Evolutionary conservation across 2,888 invertebrate genomes (phyloP).

Genomic region (Phortica magna): DNA sequence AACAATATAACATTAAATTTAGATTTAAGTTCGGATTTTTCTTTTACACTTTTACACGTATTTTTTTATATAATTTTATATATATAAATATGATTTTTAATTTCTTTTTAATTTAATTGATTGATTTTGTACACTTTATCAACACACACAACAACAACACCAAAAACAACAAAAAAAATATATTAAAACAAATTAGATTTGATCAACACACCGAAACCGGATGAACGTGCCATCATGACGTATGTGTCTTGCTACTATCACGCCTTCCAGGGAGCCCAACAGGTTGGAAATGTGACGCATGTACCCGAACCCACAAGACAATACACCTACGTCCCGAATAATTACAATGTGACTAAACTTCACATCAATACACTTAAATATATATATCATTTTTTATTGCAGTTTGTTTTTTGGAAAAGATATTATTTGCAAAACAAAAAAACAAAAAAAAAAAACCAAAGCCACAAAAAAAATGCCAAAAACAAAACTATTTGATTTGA

Average conservation of each 20-base stretch:
- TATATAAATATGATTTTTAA: neutral
- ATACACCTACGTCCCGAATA: conserved; percentile 79
- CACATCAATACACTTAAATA: conserved; percentile 77
- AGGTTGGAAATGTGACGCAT: conserved; percentile 84
- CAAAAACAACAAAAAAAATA: conserved; percentile 16
- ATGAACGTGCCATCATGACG: conserved; percentile 99
- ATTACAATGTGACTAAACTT: conserved; percentile 79
- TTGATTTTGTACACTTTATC: conserved; percentile 3
- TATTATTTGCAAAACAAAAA: neutral
- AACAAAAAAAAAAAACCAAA: conserved; percentile 33
- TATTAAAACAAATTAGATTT: conserved; percentile 84
- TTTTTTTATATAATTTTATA: neutral
- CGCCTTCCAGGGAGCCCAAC: conserved; percentile 99
- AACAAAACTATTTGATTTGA: conserved; percentile 23
- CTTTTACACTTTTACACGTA: neutral
- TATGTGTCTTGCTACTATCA: conserved; percentile 99
- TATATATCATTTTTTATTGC: conserved; percentile 64
- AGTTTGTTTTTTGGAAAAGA: conserved; percentile 72
- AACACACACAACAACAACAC: conserved; percentile 10
- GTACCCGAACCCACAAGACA: conserved; percentile 79
- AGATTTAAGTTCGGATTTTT: neutral
- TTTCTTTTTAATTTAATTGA: conserved; percentile 8
- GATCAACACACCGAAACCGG: conserved; percentile 99
- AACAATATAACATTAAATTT: neutral
- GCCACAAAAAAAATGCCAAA: neutral